A percentile compares a stretch with the other conserved stretches of the same genome.
These are phyloP conservation scores for Philotrypesis tridentata DNA, from an alignment of 1,140 invertebrate genomes.

Conservation along the genomic window DNA sequence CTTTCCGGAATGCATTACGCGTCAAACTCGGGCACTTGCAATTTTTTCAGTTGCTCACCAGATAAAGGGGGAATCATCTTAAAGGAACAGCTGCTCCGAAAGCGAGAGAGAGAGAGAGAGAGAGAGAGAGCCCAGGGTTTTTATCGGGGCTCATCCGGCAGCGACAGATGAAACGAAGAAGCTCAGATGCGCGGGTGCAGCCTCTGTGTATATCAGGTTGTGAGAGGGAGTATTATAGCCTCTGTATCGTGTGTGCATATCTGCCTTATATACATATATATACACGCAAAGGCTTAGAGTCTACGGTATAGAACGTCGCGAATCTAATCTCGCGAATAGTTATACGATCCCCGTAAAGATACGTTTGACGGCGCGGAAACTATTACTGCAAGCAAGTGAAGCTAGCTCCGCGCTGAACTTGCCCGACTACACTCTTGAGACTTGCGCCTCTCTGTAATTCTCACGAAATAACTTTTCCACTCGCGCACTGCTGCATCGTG, in stretches of 20 bases:
- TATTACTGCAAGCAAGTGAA: conserved; percentile 44
- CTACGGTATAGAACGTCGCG: background rate
- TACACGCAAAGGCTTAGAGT: background rate
- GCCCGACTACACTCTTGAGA: conserved; percentile 48
- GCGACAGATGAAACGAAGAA: background rate
- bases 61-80: background rate
- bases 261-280: background rate
- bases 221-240: background rate
- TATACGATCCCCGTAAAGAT: conserved; percentile 50
- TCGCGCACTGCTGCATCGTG: background rate
- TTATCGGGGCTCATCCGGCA: background rate
- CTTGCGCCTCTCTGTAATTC: conserved; percentile 49
- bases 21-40: background rate
- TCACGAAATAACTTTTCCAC: conserved; percentile 49
- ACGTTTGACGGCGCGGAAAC: conserved; percentile 53
- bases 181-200: too few relatives aligned
- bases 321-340: conserved; percentile 38
- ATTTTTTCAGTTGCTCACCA: background rate
- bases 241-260: background rate
- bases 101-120: background rate
- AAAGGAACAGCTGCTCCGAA: background rate
- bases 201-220: background rate
- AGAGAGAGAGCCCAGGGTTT: background rate
- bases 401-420: background rate
- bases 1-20: conserved; percentile 35